Conservation (phyloP, 2,888 invertebrate genomes). For the Tiphia femorata region DNA sequence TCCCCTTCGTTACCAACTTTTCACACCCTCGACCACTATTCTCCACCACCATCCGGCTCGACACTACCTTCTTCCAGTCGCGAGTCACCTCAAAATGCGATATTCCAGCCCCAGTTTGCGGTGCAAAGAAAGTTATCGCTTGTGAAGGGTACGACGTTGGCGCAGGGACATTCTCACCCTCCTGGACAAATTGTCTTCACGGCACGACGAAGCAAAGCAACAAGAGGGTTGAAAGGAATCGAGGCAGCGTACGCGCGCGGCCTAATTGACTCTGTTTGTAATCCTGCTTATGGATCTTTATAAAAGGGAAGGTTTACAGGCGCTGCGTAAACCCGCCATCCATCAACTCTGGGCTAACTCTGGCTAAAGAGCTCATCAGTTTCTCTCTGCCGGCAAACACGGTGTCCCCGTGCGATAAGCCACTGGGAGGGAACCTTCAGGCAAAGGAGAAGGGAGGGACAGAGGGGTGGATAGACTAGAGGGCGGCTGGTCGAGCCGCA, state of each 20-base stretch:
- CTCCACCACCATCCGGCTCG: conserved; percentile 2
- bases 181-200: conserved; percentile 19
- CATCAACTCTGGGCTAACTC: conserved; percentile 48
- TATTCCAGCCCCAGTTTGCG: conserved; percentile 11
- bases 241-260: no score
- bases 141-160: no score
- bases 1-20: conserved; percentile 4
- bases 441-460: conserved; percentile 19
- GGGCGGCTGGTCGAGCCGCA: not conserved
- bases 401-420: conserved; percentile 47
- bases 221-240: no score
- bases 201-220: conserved; percentile 21
- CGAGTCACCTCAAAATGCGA: conserved; percentile 18
- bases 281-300: conserved; percentile 53
- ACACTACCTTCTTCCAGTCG: conserved; percentile 18
- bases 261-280: conserved; percentile 56
- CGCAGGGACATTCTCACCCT: conserved; percentile 30
- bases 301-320: conserved; percentile 59
- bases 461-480: conserved; percentile 12
- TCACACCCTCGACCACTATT: not conserved
- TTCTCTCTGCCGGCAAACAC: conserved; percentile 44
- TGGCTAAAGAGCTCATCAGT: conserved; percentile 55
- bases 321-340: conserved; percentile 55
- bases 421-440: conserved; percentile 31
- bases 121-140: conserved; percentile 33